Evolutionary conservation across 2,888 invertebrate species (phyloP), one percentile per base, ranked within the genome.

Genomic region (Pandemis cinnamomeana): DNA sequence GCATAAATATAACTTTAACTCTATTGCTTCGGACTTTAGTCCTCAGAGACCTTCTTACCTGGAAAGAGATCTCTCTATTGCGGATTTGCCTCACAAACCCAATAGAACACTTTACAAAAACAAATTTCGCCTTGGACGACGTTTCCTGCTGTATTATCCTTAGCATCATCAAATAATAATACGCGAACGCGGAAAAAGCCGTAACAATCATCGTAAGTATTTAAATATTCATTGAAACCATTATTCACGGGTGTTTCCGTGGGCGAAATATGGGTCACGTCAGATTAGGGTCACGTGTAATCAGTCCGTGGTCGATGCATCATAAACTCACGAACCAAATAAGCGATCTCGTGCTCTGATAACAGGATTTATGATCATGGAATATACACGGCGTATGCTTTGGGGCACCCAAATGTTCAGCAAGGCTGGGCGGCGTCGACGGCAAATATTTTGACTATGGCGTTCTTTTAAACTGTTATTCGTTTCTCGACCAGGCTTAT

Each of bases 141-240:
- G 20, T 58, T 27, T 11, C 11, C 58, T 27, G 58, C 15, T 60
- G 61, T 15, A 64, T 63, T 74, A 70, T 70, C 60, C 58, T 71
- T 53, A 76, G 53, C 71, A 74, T 53, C 51, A 76, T 75, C 55
- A 20, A 71, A 71, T 42, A 71, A 66, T 66, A 71, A 60, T 58
- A 55, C 67, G 41, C 46, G 13, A 66, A 46, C 53, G 68, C 46
- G 58, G 15, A 72, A 69, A 48, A 20, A 58, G 41, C 48, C 51
- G 67, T 55, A 68, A 64, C 72, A 63, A 64, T 48, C 48, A 72
- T 69, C 55, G 48, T 46, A 20, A 68, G 63, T 62, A 69, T 68
- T 64, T 72, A 63, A 72, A 69, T 69, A 72, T 72, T 72, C 72
- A 72, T 69, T 72, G 72, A 63, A 69, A 73, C 69, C 73, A 70